phyloP scores from a whole-genome alignment of 2,888 invertebrate species.

The Synergus gifuensis region DNA sequence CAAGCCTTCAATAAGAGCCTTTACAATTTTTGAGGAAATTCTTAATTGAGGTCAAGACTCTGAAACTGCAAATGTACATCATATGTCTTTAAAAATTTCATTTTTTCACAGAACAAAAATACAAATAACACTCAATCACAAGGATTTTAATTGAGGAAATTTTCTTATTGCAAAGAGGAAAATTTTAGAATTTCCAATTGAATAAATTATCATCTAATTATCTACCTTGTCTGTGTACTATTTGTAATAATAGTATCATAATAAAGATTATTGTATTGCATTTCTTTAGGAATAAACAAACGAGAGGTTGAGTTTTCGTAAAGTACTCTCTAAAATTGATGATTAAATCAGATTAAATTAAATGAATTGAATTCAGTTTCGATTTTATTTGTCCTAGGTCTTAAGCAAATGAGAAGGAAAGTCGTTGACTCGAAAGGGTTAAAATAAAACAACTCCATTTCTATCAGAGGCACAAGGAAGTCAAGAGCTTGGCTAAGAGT shows the following conservation, averaged over 20 bases:
- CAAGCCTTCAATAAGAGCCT: neutral
- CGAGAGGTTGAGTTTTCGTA: neutral
- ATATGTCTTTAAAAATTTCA: neutral
- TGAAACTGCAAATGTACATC: neutral
- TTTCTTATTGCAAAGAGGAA: neutral
- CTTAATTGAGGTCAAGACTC: constrained; percentile 27
- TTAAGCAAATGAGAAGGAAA: constrained; percentile 19
- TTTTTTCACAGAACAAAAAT: neutral
- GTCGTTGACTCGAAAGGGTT: constrained; percentile 61
- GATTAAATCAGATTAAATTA: neutral
- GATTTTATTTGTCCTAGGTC: neutral
- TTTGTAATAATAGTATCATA: neutral
- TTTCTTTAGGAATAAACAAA: neutral
- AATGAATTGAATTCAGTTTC: neutral
- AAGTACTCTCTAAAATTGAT: neutral
- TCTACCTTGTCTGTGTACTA: neutral
- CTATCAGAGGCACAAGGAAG: constrained; percentile 63
- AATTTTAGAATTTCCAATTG: neutral
- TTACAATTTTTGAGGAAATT: constrained; percentile 39
- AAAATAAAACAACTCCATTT: constrained; percentile 65
- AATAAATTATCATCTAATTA: constrained; percentile 10
- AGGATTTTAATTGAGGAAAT: neutral
- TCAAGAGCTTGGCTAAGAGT: constrained; percentile 55
- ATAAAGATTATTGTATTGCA: neutral
- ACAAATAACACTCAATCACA: too few species aligned